These are phyloP conservation scores for Drosophila kuntzei DNA, from an alignment of 2,888 invertebrate species.

Conservation along the genomic window DNA sequence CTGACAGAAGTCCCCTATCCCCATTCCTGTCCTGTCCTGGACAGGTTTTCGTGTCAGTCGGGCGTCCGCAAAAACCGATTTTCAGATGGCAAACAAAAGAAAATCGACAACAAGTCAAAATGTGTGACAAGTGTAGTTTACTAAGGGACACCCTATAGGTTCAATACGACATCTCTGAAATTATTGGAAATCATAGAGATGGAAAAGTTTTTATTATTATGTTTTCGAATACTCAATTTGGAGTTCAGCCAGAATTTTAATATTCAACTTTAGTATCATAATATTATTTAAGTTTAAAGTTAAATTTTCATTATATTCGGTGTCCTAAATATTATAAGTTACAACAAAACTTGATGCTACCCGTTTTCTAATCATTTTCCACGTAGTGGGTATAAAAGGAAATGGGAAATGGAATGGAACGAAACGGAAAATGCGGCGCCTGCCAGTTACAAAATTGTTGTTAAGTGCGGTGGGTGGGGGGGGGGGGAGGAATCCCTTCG, in stretches of 20 bases:
- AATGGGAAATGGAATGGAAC: constrained; percentile 29
- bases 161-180: neutral
- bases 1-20: too few relatives aligned
- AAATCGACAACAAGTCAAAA: constrained; percentile 25
- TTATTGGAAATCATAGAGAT: neutral
- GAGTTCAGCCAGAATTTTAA: too few relatives aligned
- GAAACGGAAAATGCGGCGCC: constrained; percentile 55
- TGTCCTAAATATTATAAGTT: too few relatives aligned
- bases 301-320: too few relatives aligned
- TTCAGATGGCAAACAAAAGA: constrained; percentile 62
- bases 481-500: neutral
- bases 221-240: too few relatives aligned
- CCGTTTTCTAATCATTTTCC: neutral
- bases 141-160: neutral
- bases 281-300: too few relatives aligned
- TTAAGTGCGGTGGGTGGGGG: constrained; percentile 24
- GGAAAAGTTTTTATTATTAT: too few relatives aligned
- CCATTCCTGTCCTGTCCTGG: constrained; percentile 19
- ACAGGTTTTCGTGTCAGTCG: constrained; percentile 66
- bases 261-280: too few relatives aligned
- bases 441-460: constrained; percentile 60
- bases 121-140: neutral
- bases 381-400: constrained; percentile 24
- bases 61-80: constrained; percentile 67
- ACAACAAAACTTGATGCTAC: neutral